Evolutionary conservation across 2,888 invertebrate species (phyloP), one percentile per base, ranked within the genome.

Genomic region (Oligia latruncula): DNA sequence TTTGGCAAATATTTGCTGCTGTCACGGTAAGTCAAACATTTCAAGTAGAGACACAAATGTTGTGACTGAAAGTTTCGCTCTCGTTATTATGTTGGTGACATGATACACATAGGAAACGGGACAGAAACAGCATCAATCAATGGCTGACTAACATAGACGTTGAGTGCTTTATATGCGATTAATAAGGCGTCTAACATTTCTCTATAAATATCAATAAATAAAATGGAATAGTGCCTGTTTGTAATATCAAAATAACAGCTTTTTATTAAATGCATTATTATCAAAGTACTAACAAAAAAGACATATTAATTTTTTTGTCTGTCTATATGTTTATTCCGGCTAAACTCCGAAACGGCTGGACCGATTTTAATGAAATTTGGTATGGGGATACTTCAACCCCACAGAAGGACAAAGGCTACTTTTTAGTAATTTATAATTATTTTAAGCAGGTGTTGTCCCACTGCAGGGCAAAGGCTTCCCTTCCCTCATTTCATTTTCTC

Each of bases 1-100:
- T 46, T 71, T 71, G 9, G n/a, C 60, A 49, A 80, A 81, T 81
- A 81, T 81, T 81, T 77, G 43, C 40, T 29, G 0, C 46, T 81
- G 65, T 76, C 65, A n/a, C 4, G 40, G 20, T 40, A 15, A 60
- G 46, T 23, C 62, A 78, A 72, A 35, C 55, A 60, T 35, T 66
- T 71, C 13, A 58, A 15, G n/a, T 71, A 13, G 29, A 17, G 35
- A 52, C 20, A 29, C 20, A 62, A n/a, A 52, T 35, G 6, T 2
- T 60, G 15, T 58, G 35, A 17, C 11, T 29, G 23, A 62, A 23
- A 23, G 2, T 52, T 67, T 17, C 29, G 55, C 11, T 52, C 5
- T 8, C 13, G 15, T 17, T 29, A 62, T 58, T 58, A n/a, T 60
- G 11, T 60, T 13, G 15, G 13, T 55, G 23, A 23, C 8, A 29